A percentile compares a stretch with the other conserved stretches of the same genome.
Conservation (phyloP, 2,113 vertebrate genomes). For the Mesembrinibis cayennensis region DNA sequence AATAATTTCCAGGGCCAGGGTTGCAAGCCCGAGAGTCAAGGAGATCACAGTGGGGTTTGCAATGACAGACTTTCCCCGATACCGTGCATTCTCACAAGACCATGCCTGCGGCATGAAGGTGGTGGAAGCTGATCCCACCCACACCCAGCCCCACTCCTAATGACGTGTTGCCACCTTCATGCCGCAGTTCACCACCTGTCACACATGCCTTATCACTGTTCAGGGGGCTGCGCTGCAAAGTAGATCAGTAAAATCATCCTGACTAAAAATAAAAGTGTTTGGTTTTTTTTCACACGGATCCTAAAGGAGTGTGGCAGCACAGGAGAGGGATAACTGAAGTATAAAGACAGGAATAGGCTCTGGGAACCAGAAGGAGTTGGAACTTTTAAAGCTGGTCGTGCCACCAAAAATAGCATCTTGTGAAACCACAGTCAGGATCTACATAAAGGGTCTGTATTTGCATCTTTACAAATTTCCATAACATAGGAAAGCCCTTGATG, state of each 20-base stretch:
- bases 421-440: background rate
- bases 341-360: background rate
- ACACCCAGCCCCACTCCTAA: background rate
- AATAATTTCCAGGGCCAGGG: background rate
- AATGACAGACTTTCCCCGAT: background rate
- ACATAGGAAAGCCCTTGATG: constrained; percentile 37
- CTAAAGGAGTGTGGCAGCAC: background rate
- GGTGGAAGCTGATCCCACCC: background rate
- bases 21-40: background rate
- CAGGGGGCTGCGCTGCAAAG: background rate
- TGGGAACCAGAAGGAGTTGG: background rate
- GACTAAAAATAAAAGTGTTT: background rate
- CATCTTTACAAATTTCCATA: constrained; percentile 10
- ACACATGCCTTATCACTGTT: background rate
- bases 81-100: background rate
- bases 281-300: background rate
- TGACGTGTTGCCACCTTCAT: background rate
- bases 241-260: background rate
- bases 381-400: background rate
- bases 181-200: background rate
- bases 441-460: background rate
- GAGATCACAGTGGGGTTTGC: background rate
- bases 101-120: background rate
- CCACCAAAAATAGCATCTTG: background rate
- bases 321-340: background rate